phyloP scores from a whole-genome alignment of 2,888 invertebrate genomes.

The Eupeodes latifasciatus region DNA sequence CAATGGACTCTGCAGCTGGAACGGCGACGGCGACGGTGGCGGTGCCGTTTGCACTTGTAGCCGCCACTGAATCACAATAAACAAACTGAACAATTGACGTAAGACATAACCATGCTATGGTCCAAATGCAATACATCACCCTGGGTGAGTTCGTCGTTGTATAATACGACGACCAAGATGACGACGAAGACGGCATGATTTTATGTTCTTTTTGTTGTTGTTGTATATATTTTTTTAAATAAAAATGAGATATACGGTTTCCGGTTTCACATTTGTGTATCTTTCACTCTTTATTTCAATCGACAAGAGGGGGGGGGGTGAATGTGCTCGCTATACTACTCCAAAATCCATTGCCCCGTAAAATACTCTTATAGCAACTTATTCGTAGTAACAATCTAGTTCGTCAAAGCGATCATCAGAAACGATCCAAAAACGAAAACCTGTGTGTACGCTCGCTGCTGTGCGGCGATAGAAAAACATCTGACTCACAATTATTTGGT shows the following conservation, averaged over 20 bases:
- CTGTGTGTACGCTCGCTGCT: constrained; percentile 51
- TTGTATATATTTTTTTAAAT: constrained; percentile 17
- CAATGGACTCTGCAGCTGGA: constrained; percentile 66
- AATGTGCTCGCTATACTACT: constrained; percentile 48
- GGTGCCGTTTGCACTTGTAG: constrained; percentile 59
- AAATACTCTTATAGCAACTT: constrained; percentile 29
- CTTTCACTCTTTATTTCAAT: constrained; percentile 64
- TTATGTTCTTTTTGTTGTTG: constrained; percentile 5
- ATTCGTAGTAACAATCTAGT: constrained; percentile 61
- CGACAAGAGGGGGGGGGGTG: constrained; percentile 37
- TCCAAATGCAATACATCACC: constrained; percentile 73
- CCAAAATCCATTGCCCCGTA: constrained; percentile 67
- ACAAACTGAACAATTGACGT: constrained; percentile 68
- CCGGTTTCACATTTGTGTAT: constrained; percentile 74
- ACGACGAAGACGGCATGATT: constrained; percentile 61
- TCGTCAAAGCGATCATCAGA: constrained; percentile 43
- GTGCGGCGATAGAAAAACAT: constrained; percentile 28
- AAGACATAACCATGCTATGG: constrained; percentile 61
- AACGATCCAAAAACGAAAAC: constrained; percentile 40
- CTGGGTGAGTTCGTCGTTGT: constrained; percentile 58
- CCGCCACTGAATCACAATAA: constrained; percentile 60
- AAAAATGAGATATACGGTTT: constrained; percentile 55
- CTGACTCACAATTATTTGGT: constrained; percentile 52
- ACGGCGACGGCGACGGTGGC: not conserved
- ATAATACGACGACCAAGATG: constrained; percentile 53